Base-by-base conservation (phyloP, 2,888 invertebrate genomes). In the Camptogramma bilineatum region DNA sequence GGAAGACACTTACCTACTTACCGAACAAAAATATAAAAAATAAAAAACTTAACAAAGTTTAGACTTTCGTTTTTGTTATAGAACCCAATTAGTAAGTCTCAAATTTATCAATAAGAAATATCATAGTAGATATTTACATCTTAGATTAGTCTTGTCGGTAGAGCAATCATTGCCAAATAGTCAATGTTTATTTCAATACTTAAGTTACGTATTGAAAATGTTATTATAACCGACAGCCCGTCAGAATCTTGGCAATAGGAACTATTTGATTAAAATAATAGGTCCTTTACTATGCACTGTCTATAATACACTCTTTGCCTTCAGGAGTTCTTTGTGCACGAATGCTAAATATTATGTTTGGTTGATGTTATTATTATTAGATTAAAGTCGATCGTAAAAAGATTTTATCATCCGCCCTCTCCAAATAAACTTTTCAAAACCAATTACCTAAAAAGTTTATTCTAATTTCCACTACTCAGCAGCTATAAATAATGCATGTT, bases 401-500 rank as follows among this genome's bases (percentile, higher is more conserved):
- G 68, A 67, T 77, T 78, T 80, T 76, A 79, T 81, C 85, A 84
- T 86, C 85, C 73, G 73, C 72, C 62, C 72, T 71, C 64, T 69
- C 73, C 77, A 81, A 85, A 87, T 89, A 88, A 88, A 91, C 86
- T 84, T 89, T 83, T 93, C 92, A 88, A 73, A 86, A 82, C 83
- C 90, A 91, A 92, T 93, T 91, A 92, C 83, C 75, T 78, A 78
- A 84, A 81, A 81, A 84, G 77, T 90, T 86, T 82, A 83, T 91
- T 75, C 86, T 86, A 80, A 91, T 92, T 92, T 88, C 81, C 86
- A 77, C 86, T 77, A 78, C 77, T 78, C 74, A 73, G 78, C 79
- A 68, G 68, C 84, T 85, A 90, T 90, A 89, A 92, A 91, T 92
- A 92, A 90, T 90, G 80, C 73, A 83, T 79, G 85, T 83, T 87